phyloP scores from a whole-genome alignment of 2,113 vertebrate species.

The Anser cygnoides region DNA sequence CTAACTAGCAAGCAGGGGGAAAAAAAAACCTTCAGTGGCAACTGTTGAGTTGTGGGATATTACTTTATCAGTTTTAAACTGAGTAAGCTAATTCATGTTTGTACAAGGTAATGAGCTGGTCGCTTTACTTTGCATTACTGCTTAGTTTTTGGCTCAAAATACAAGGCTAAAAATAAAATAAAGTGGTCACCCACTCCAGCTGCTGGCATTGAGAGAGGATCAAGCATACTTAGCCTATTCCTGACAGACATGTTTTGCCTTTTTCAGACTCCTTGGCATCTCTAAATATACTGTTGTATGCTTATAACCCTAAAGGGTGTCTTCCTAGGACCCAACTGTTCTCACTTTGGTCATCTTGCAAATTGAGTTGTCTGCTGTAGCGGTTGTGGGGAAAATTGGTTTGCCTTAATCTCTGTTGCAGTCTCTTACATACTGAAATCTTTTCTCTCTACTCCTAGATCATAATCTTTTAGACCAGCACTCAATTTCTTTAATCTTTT shows the following conservation, averaged over 20 bases:
- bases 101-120: not conserved
- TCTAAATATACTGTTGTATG: not conserved
- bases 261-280: not conserved
- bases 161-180: constrained; percentile 44
- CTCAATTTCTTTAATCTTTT: not conserved
- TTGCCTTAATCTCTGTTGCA: not conserved
- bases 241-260: not conserved
- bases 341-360: not conserved
- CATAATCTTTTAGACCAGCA: not conserved
- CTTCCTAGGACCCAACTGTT: not conserved
- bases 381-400: not conserved
- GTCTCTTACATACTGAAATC: not conserved
- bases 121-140: not conserved
- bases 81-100: not conserved
- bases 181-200: constrained; percentile 13
- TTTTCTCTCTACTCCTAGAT: not conserved
- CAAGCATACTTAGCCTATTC: not conserved
- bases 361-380: not conserved
- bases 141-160: constrained; percentile 33
- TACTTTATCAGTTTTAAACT: not conserved
- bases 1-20: not conserved
- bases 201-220: constrained; percentile 17
- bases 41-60: not conserved
- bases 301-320: not conserved
- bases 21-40: not conserved